Base-by-base conservation (phyloP, 2,113 vertebrate genomes). In the Morone saxatilis region DNA sequence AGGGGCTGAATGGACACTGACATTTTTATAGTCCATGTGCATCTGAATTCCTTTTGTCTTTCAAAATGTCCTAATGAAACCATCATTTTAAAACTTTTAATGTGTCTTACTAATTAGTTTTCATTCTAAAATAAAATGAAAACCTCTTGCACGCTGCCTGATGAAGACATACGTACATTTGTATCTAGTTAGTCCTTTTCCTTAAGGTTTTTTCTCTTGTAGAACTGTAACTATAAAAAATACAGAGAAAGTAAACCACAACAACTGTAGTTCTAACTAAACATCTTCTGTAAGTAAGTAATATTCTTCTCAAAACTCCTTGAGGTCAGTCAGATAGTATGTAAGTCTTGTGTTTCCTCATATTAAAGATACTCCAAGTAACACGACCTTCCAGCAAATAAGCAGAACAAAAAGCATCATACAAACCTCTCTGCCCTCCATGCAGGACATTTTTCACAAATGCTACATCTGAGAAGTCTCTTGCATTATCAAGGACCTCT, bases 391-490 rank as follows among this genome's bases (percentile, higher is more conserved):
- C 10, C 14, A 61, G 36, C 20, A 73, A 19, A 68, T 72, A 81
- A 81, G 66, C 14, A 19, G 12, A 6, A 36, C 41, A 48, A 77
- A 67, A 62, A 54, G 50, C 53, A 76, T 72, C 36, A 69, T 57
- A 63, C 69, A 69, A 20, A 78, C 36, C 57, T 74, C 17, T 69
- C 51, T 82, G 53, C 43, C 38, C 56, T 78, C 45, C 25, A 54
- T 54, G 69, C 65, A 43, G 63, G 13, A 73, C 50, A n/a, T 73
- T 81, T 61, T 78, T 78, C 12, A 66, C 61, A 72, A 73, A 71
- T 38, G 47, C 7, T 76, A 12, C n/a, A 53, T 54, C 14, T 2
- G 14, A 65, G 72, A 76, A 22, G 47, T 41, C 41, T 70, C 6
- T 13, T 75, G 14, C 22, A 53, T 82, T 78, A 50, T 71, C 43